Percentiles rank a stretch among this genome's conserved stretches.
Evolutionary conservation across 1,140 invertebrate species (phyloP).

Genomic region (Papilio xuthus): DNA sequence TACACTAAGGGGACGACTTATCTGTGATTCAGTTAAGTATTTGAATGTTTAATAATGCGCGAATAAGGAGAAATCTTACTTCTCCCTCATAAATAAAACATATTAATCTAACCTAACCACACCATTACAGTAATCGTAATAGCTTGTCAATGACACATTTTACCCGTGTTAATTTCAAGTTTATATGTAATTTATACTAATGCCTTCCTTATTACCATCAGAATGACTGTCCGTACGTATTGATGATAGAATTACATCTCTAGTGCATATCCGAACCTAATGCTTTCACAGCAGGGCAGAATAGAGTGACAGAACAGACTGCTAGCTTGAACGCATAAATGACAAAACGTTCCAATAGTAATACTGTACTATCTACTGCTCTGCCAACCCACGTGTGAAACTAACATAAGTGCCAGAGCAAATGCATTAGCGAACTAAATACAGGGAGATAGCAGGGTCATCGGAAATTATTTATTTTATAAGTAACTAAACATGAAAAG

Average conservation of each 20-base stretch:
- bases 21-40: background rate
- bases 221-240: background rate
- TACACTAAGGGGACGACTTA: too few relatives aligned
- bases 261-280: background rate
- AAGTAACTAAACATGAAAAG: background rate
- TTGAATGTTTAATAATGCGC: background rate
- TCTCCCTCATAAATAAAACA: background rate
- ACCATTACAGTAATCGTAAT: constrained; percentile 23
- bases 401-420: background rate
- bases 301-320: background rate
- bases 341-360: too few relatives aligned
- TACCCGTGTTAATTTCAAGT: constrained; percentile 15
- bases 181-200: constrained; percentile 21
- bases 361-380: background rate
- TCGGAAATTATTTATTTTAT: background rate
- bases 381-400: background rate
- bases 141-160: constrained; percentile 26
- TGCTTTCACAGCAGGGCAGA: background rate
- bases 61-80: background rate
- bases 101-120: background rate
- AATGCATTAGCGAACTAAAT: background rate
- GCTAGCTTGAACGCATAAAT: background rate
- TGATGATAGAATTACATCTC: background rate
- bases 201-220: constrained; percentile 13
- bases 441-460: background rate